A percentile compares a stretch with the other conserved stretches of the same genome.
Conservation (phyloP, 2,888 invertebrate species). For the Drosophila engyochracea region DNA sequence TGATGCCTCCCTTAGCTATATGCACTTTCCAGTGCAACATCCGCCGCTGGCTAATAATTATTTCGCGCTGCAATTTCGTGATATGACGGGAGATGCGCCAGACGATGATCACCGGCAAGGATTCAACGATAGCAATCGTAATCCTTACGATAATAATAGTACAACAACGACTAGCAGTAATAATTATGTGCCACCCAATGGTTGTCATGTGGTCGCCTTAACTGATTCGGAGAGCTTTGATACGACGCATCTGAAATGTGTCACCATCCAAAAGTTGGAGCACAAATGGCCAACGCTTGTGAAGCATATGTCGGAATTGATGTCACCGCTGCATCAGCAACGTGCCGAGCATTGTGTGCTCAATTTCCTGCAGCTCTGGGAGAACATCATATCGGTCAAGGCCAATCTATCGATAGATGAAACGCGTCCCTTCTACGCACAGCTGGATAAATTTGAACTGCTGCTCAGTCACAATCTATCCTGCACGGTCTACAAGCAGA, state of each 20-base stretch:
- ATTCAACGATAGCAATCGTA: constrained; percentile 37
- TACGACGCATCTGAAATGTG: constrained; percentile 93
- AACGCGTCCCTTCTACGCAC: constrained; percentile 94
- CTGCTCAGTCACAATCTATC: constrained; percentile 90
- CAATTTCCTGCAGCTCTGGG: constrained; percentile 94
- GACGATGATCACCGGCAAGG: constrained; percentile 14
- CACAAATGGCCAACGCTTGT: constrained; percentile 94
- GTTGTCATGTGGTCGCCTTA: constrained; percentile 85
- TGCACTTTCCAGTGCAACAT: constrained; percentile 80
- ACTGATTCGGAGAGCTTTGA: constrained; percentile 94
- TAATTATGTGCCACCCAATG: constrained; percentile 54
- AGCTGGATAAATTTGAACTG: constrained; percentile 92
- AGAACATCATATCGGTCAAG: constrained; percentile 95
- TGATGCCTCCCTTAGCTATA: constrained; percentile 61
- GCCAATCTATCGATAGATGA: constrained; percentile 95
- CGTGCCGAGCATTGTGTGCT: constrained; percentile 90
- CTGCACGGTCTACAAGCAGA: constrained; percentile 93
- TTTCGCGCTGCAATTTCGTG: constrained; percentile 84
- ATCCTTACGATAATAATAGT: not conserved
- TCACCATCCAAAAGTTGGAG: constrained; percentile 94
- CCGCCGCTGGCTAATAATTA: constrained; percentile 84
- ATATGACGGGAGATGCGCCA: constrained; percentile 14
- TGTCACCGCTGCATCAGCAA: constrained; percentile 69
- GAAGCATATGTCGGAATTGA: constrained; percentile 87
- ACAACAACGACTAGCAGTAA: constrained; percentile 24